Base-by-base conservation (phyloP, 1,140 invertebrate genomes). In the Pantala flavescens region DNA sequence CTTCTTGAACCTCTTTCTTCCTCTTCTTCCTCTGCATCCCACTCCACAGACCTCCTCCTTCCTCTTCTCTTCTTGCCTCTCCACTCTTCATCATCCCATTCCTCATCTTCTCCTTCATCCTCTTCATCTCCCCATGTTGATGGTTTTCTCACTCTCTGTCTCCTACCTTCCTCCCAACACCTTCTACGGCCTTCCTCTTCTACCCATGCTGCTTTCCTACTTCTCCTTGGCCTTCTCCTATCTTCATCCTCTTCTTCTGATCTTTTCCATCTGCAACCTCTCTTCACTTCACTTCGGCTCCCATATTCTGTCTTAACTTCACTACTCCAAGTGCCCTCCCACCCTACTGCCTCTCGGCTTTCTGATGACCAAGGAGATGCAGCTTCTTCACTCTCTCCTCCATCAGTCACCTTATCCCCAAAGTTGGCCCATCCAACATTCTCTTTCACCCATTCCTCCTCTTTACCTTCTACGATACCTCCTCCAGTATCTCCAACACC, bases 341-440 rank as follows among this genome's bases (percentile, higher is more conserved):
- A 36, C 3, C 28, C 28, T 16, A 19, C 71, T 16, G 24, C 83
- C 82, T 74, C 92, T 90, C 74, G 89, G 0, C 89, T 90, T 81
- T 93, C 91, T 0, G 90, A 90, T 0, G 91, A 93, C 88, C 90
- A 92, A 0, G 90, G 90, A 0, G 90, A 91, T 9, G 87, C 85
- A 71, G 84, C 87, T 70, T 87, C 86, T 78, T 84, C 82, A 84
- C 81, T 81, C 81, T 78, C 80, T 75, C 76, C 82, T 76, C 82
- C 83, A 77, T 76, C 82, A 73, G 74, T 82, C 76, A 79, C 83
- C 81, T 80, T 83, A 76, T 83, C 80, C 11, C 85, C 84, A 78
- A 86, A 86, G 71, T 85, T 86, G 0, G 84, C 84, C 85, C 85
- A 86, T 36, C 82, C 84, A 10, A 42, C 19, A 11, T 74, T 16